Base-by-base conservation (phyloP, 1,140 invertebrate species). In the Oedothorax gibbosus region DNA sequence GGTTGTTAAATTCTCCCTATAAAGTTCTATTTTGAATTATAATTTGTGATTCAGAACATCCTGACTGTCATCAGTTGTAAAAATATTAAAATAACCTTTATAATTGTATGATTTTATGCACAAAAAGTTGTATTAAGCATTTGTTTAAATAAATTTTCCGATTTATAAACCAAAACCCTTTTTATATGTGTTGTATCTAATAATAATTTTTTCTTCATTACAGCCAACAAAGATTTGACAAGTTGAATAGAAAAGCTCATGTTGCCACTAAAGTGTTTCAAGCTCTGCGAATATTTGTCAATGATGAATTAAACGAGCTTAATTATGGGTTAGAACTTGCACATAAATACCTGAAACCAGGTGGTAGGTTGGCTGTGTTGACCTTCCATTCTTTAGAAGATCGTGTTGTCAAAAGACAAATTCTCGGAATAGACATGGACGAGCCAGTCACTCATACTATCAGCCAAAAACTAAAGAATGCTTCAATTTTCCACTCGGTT, bases 301-400 rank as follows among this genome's bases (percentile, higher is more conserved):
- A 99, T 89, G 96, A 99, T 90, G 97, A 99, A 91, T 90, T 99
- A 0, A 99, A 99, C 90, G 97, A 99, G 92, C 93, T 99, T 7
- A 96, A 98, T 91, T 96, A 96, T 90, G 97, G 93, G 2, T 93
- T 99, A 88, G 88, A 95, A 56, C 88, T 97, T 86, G 95, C 96
- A 0, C 92, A 94, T 71, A 91, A 93, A 86, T 95, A 94, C 89
- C 91, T 99, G 21, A 95, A 95, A 91, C 88, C 93, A 0, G 92
- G 93, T 53, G 97, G 97, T 1, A 91, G 93, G 86, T 88, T 98
- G 86, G 93, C 96, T 0, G 94, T 95, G 2, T 93, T 99, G 9
- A 94, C 95, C 7, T 99, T 98, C 90, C 97, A 98, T 90, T 97
- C 96, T 0, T 90, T 98, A 35, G 98, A 99, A 92, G 97, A 99